These are phyloP conservation scores for Oscheius sp. DNA, from an alignment of 2,888 invertebrate species.

Conservation along the genomic window DNA sequence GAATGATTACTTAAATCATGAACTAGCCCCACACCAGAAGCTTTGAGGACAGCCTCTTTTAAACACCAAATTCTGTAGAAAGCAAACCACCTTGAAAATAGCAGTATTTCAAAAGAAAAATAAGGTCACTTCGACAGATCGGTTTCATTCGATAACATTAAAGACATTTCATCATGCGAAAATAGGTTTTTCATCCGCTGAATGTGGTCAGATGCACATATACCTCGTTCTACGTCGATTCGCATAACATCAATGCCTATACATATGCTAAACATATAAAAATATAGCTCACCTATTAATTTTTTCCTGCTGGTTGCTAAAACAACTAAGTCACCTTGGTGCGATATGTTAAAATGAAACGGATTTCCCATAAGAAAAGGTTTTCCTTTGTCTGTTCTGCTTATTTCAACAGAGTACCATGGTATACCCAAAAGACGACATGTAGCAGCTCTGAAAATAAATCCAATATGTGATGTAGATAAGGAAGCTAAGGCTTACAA, in stretches of 20 bases:
- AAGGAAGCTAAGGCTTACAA: no score
- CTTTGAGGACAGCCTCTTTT: slow-evolving; percentile 72
- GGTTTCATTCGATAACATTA: slow-evolving; percentile 54
- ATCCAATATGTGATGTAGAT: neutral
- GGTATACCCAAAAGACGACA: neutral
- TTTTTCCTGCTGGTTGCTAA: slow-evolving; percentile 41
- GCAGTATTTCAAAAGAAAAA: neutral
- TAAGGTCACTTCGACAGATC: slow-evolving; percentile 46
- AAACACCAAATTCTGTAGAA: slow-evolving; percentile 70
- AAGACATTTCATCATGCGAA: slow-evolving; percentile 54
- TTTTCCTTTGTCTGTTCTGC: slow-evolving; percentile 67
- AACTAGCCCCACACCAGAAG: slow-evolving; percentile 70
- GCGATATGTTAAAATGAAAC: slow-evolving; percentile 68
- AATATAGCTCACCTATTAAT: neutral
- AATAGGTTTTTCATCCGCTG: slow-evolving; percentile 44
- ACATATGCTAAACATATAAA: neutral
- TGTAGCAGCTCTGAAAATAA: slow-evolving; percentile 13
- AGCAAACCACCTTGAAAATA: slow-evolving; percentile 50
- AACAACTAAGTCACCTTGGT: slow-evolving; percentile 72
- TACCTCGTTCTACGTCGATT: slow-evolving; percentile 58
- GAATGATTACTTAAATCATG: slow-evolving; percentile 66
- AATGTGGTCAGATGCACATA: slow-evolving; percentile 40
- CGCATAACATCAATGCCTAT: slow-evolving; percentile 72
- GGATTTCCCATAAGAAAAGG: slow-evolving; percentile 54
- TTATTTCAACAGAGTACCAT: slow-evolving; percentile 63